Base-by-base conservation (phyloP, 2,113 vertebrate species). In the Mastomys natalensis region DNA sequence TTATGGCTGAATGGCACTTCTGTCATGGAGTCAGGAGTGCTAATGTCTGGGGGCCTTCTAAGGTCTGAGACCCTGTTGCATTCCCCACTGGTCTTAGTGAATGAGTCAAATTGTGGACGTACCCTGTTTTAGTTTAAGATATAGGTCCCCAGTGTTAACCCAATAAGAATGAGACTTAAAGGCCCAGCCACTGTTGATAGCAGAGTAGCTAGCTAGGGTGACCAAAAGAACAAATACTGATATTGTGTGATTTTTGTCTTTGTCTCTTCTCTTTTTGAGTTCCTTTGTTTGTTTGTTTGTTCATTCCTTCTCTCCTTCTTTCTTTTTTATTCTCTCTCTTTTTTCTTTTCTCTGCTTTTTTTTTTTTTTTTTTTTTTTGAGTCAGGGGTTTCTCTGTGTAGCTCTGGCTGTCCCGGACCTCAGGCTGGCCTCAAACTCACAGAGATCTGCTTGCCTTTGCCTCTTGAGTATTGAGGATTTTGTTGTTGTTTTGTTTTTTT, bases 321-420 rank as follows among this genome's bases (percentile, higher is more conserved):
- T n/a, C 8, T 1, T 40, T 40, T 1, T 34, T 31, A 4, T 11
- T 21, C 7, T 2, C 7, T 72, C 37, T 3, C 21, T 40, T 7
- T 9, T 10, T 34, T 4, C 6, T 68, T 34, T 68, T 11, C 3
- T n/a, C 15, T 37, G 5, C n/a, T 2, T 3, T n/a, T 70, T 2
- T 6, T 19, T 73, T 11, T 9, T 40, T 73, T 10, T 11, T 37
- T 17, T 17, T 70, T 19, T n/a, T 70, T 21, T 21, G 3, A 72
- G 70, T 40, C 7, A 40, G 17, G 7, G 3, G 70, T n/a, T 73
- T 73, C 9, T 73, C 72, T 73, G 70, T 73, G n/a, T 73, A 73
- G n/a, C 21, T 10, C 19, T 40, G n/a, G n/a, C 8, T 73, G 19
- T 72, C 70, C 70, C 21, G 3, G 37, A 72, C 16, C 70, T 70